Evolutionary conservation across 2,113 vertebrate genomes (phyloP).

Genomic region (human): GRCh38 chr2:69988001-69988500

Average conservation of each 20-base stretch:
- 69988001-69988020: neutral
- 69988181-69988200: neutral
- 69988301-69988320: neutral
- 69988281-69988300: neutral
- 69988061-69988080: neutral
- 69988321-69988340: neutral
- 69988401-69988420: neutral
- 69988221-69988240: neutral
- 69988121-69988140: neutral
- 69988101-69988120: neutral
- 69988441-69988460: neutral
- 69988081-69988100: neutral
- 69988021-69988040: neutral
- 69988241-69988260: neutral
- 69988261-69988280: neutral
- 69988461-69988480: neutral
- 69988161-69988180: neutral
- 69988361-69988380: neutral
- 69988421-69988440: neutral
- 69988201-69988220: neutral
- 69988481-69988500: neutral
- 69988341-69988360: neutral
- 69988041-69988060: neutral
- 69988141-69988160: neutral
- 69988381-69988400: neutral